Conservation (phyloP, 2,888 invertebrate species). For the Marronus borbonicus region DNA sequence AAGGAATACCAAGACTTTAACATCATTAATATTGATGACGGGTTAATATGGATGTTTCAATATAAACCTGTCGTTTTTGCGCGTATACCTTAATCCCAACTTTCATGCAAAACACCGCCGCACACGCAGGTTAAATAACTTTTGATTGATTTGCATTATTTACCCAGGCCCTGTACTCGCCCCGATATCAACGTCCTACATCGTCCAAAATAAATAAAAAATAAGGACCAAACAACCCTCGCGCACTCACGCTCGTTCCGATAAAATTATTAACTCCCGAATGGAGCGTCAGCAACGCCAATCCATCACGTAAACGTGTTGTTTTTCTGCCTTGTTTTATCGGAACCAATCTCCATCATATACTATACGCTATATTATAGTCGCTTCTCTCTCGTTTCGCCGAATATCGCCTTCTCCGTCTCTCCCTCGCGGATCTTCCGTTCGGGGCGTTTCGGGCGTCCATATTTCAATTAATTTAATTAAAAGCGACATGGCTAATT, state of each 20-base stretch:
- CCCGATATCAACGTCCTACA: too few species aligned
- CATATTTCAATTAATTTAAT: slow-evolving; percentile 44
- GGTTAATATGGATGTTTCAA: too few species aligned
- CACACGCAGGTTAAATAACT: too few species aligned
- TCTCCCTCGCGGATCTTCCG: neutral
- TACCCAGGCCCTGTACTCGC: too few species aligned
- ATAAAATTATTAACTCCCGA: slow-evolving; percentile 19
- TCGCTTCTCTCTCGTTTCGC: neutral
- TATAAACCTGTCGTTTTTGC: neutral
- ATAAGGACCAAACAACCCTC: too few species aligned
- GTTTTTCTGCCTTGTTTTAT: slow-evolving; percentile 13
- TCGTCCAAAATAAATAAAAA: too few species aligned
- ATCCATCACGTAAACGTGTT: slow-evolving; percentile 14
- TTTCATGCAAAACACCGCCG: too few species aligned
- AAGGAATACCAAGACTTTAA: too few species aligned
- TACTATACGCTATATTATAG: neutral
- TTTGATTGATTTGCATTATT: too few species aligned
- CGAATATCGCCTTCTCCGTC: too few species aligned
- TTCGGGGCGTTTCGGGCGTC: neutral
- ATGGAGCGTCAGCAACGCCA: neutral
- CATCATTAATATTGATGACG: too few species aligned
- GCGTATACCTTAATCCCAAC: too few species aligned
- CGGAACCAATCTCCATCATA: neutral
- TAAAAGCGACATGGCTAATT: slow-evolving; percentile 40
- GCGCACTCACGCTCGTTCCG: neutral